Percentiles rank a stretch among this genome's conserved stretches.
Evolutionary conservation across 2,113 vertebrate genomes (phyloP).

Genomic region (Salvelinus namaycush): DNA sequence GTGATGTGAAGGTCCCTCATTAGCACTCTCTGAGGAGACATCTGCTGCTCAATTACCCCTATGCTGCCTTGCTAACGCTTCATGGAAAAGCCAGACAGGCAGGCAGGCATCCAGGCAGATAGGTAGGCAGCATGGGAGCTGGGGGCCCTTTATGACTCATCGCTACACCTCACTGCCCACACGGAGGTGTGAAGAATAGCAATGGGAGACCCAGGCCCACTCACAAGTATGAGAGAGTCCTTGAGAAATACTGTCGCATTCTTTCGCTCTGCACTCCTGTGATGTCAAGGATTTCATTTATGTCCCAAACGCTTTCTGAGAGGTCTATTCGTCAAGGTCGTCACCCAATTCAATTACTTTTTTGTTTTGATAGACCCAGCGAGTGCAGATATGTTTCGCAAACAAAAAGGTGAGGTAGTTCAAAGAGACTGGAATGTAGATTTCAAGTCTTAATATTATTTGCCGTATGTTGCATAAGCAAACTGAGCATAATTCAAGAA

Average conservation of each 20-base stretch:
- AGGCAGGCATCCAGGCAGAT: conserved; percentile 28
- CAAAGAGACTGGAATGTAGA: too few relatives aligned
- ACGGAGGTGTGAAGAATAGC: conserved; percentile 13
- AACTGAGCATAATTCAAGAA: too few relatives aligned
- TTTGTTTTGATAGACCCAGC: too few relatives aligned
- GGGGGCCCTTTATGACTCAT: conserved; percentile 31
- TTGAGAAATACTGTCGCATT: conserved; percentile 21
- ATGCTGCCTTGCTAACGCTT: conserved; percentile 4
- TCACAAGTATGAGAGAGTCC: conserved; percentile 21
- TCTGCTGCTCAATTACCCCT: conserved; percentile 39
- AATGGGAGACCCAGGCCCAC: conserved; percentile 1
- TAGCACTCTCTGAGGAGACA: conserved; percentile 17
- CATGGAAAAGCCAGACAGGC: not conserved
- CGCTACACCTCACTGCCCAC: conserved; percentile 37
- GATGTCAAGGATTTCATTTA: too few relatives aligned
- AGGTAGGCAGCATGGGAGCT: conserved; percentile 22
- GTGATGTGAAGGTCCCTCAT: conserved; percentile 12
- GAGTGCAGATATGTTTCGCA: too few relatives aligned
- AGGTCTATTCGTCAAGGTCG: too few relatives aligned
- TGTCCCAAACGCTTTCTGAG: too few relatives aligned
- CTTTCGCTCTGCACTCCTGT: too few relatives aligned
- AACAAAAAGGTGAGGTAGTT: too few relatives aligned
- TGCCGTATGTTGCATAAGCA: too few relatives aligned
- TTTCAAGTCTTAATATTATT: too few relatives aligned
- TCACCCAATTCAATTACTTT: too few relatives aligned